Base-by-base conservation (phyloP, 2,888 invertebrate species). In the Cepaea hortensis region DNA sequence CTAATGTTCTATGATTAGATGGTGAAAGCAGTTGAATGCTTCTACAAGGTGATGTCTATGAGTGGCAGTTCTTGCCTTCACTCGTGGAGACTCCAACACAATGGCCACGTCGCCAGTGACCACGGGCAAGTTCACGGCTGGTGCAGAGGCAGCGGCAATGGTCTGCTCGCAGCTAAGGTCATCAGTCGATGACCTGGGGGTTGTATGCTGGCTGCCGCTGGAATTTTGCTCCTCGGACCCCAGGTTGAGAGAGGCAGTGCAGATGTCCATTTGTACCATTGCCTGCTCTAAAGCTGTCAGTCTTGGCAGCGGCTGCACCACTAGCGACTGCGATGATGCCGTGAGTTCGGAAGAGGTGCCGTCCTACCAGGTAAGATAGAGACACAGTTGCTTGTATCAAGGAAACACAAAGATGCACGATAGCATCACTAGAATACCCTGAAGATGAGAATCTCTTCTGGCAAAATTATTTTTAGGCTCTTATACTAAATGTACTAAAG, bases 241-340 rank as follows among this genome's bases (percentile, higher is more conserved):
- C 46, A 62, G 2, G n/a, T 76, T 81, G 48, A 86, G 48, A 6
- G 81, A 80, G 68, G 86, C 86, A 15, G 86, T 82, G 20, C 76
- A 81, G 20, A 82, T 2, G 46, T 79, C 83, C 86, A 86, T 86
- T 61, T 86, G 86, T 72, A 83, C 46, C 72, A 86, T 73, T 9
- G 86, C 86, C 62, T 62, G 55, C 6, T 86, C 81, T 5, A 86
- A 35, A 5, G 65, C 81, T 1, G 62, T 76, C 82, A 81, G 81
- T 35, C 81, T 70, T n/a, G 73, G 70, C 35, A 61, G 55, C 50
- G 84, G 68, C n/a, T 68, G 81, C 48, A 11, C 20, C 20, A 81
- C 68, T 46, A 81, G 46, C 68, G 65, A 81, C 3, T 65, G 20
- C 6, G 48, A 46, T 81, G 81, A 65, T 20, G 50, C 2, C 20